Evolutionary conservation across 2,113 vertebrate genomes (phyloP), one percentile per base, ranked within the genome.

Genomic region (Bos javanicus): DNA sequence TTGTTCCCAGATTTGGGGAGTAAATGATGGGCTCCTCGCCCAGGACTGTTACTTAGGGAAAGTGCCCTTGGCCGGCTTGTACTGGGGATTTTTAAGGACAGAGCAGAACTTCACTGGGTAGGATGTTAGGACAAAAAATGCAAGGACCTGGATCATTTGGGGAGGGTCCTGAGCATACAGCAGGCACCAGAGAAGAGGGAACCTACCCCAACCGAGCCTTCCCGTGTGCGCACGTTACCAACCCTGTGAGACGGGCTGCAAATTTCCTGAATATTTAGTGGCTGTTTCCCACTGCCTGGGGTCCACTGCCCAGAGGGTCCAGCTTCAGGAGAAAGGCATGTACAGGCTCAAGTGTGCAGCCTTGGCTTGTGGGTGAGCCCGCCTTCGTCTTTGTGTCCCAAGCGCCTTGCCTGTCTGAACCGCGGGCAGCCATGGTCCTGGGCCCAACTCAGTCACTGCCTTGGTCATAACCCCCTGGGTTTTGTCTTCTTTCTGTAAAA

Each of bases 11-110:
- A 30, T 19, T 86, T 64, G 48, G 50, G 71, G 43, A 21, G 17
- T 30, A 43, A 74, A 62, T 15, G 0, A 0, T 1, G 26, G 33
- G 36, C 30, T 28, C n/a, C 6, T 0, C 1, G 15, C 3, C 10
- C 4, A 59, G 26, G 10, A 3, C 4, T 11, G 43, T 30, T 21
- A 11, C 13, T 74, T 33, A 67, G 52, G 19, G 50, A 87, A 76
- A n/a, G 88, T 8, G 28, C 12, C 54, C 16, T 43, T 13, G 36
- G 16, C 43, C 5, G 1, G 6, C 26, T 4, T 33, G n/a, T 36
- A 6, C 56, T 0, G 19, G 43, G n/a, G 64, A 3, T 1, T 33
- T 46, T 62, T 62, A 30, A 3, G 12, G 21, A 28, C 23, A n/a
- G 67, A 74, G 17, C 7, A 12, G 43, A 30, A 12, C 13, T 78